Conservation (phyloP, 2,888 invertebrate species). For the Synanthedon formicaeformis region DNA sequence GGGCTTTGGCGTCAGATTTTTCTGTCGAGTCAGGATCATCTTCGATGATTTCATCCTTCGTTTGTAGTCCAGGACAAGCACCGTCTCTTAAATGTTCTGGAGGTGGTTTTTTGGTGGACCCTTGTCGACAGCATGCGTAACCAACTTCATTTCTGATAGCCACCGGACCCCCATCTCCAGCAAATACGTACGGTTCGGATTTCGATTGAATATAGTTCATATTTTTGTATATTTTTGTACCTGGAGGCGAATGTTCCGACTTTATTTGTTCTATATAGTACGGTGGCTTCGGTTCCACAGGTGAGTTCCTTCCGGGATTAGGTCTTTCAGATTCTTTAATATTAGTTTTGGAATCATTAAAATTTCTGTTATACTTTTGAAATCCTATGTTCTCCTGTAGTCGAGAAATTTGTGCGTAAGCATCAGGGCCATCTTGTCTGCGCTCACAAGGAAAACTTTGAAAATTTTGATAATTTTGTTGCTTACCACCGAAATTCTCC, state of each 20-base stretch:
- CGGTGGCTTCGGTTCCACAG: slow-evolving; percentile 44
- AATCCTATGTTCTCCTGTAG: slow-evolving; percentile 51
- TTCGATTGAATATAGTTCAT: slow-evolving; percentile 48
- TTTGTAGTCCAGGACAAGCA: slow-evolving; percentile 78
- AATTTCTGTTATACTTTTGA: slow-evolving; percentile 50
- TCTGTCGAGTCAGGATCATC: slow-evolving; percentile 63
- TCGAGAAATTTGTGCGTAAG: slow-evolving; percentile 35
- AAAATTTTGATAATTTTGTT: slow-evolving; percentile 41
- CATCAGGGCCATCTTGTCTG: slow-evolving; percentile 31
- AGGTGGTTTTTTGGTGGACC: slow-evolving; percentile 78
- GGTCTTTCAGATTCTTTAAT: slow-evolving; percentile 30
- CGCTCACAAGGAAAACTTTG: slow-evolving; percentile 45
- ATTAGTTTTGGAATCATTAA: slow-evolving; percentile 26
- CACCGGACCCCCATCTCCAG: slow-evolving; percentile 79
- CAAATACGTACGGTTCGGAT: slow-evolving; percentile 69
- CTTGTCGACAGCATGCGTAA: slow-evolving; percentile 80
- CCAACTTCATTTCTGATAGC: slow-evolving; percentile 73
- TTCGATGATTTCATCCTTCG: slow-evolving; percentile 77
- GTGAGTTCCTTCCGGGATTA: slow-evolving; percentile 19
- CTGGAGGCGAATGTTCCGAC: slow-evolving; percentile 65
- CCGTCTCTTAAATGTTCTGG: slow-evolving; percentile 80
- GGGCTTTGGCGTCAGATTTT: slow-evolving; percentile 53
- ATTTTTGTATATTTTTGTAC: slow-evolving; percentile 65
- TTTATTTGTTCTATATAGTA: slow-evolving; percentile 67
- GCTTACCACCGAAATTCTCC: slow-evolving; percentile 53